Evolutionary conservation across 2,888 invertebrate genomes (phyloP).

Genomic region (Osmoderma eremita): DNA sequence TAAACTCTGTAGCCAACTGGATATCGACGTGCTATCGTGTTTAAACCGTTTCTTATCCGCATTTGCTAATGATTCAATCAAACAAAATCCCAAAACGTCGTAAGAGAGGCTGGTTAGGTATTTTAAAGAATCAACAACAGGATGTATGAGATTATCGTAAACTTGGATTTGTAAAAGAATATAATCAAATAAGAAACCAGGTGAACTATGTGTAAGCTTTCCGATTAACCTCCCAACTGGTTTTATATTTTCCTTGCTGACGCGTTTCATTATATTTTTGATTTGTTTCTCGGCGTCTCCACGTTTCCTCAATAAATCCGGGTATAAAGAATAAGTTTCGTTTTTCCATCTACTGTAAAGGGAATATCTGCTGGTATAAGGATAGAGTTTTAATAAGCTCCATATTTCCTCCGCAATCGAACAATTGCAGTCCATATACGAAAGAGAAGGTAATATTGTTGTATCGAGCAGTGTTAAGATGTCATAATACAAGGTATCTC

Average conservation of each 20-base stretch:
- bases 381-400: conserved; percentile 85
- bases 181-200: conserved; percentile 96
- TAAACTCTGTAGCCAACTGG: conserved; percentile 93
- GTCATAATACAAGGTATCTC: conserved; percentile 79
- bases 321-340: conserved; percentile 83
- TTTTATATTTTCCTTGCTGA: conserved; percentile 98
- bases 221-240: conserved; percentile 95
- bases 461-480: conserved; percentile 88
- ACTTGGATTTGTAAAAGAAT: conserved; percentile 66
- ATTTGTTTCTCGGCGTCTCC: conserved; percentile 91
- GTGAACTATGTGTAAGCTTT: conserved; percentile 95
- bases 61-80: conserved; percentile 90
- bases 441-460: conserved; percentile 88
- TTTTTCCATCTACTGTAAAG: conserved; percentile 98
- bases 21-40: conserved; percentile 90
- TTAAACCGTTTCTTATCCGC: conserved; percentile 82
- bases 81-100: conserved; percentile 94
- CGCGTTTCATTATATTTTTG: conserved; percentile 96
- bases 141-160: conserved; percentile 67
- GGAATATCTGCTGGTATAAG: conserved; percentile 85
- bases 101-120: conserved; percentile 95
- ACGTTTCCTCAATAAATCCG: conserved; percentile 82
- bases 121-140: conserved; percentile 97
- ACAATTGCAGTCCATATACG: conserved; percentile 93
- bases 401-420: conserved; percentile 97